Base-by-base conservation (phyloP, 2,888 invertebrate genomes). In the Endotricha flammealis region DNA sequence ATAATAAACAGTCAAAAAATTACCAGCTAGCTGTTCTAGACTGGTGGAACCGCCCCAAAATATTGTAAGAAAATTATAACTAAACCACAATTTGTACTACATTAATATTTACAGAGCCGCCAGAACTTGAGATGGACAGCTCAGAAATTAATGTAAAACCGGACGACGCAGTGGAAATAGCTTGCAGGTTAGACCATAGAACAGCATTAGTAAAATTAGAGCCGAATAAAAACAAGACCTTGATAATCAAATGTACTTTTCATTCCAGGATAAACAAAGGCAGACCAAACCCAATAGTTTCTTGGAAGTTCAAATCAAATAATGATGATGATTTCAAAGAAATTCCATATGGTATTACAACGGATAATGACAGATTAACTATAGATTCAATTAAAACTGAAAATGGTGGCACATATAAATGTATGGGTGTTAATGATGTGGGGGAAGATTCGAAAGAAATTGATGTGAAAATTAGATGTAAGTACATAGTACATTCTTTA, bases 111-210 rank as follows among this genome's bases (percentile, higher is more conserved):
- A 14, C 55, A 83, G 85, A 79, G 25, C 24, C 52, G 5, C 82
- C 83, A 0, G 41, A 64, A 50, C 37, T 82, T 1, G 48, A 62
- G 12, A 14, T 61, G 1, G 45, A 43, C 1, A 37, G 53, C 2
- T 41, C 53, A 2, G 65, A 66, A 44, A 37, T 67, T 3, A 27
- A 50, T 9, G 34, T 69, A 9, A 67, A 63, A 25, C 61, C 64
- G 1, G 73, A 65, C 1, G 75, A 74, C 30, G 50, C 38, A 40
- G 50, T 55, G 0, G 42, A 61, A 11, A 42, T 78, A 2, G 49
- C 62, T 38, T 83, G 83, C 69, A 66, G 61, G 83, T 83, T 51
- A 57, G 54, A n/a, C n/a, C n/a, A n/a, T n/a, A n/a, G n/a, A n/a
- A n/a, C 45, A 10, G 4, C 12, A 11, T 27, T 37, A 12, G 16